These are phyloP conservation scores for Melanerpes formicivorus DNA, from an alignment of 2,113 vertebrate genomes.

Conservation along the genomic window DNA sequence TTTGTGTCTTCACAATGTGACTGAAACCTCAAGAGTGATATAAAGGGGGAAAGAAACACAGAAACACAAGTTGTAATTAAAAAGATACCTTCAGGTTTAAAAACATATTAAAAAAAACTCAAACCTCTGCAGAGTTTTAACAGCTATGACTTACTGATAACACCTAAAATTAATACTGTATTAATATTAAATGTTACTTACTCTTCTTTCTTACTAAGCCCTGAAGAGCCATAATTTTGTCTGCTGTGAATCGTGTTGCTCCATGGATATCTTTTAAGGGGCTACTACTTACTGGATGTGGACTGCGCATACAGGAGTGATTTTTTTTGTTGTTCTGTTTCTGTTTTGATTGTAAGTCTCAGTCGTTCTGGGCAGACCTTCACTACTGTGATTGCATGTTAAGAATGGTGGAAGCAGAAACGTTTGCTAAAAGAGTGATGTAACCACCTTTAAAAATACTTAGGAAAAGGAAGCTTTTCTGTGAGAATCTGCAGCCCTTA, in stretches of 20 bases:
- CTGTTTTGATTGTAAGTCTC: neutral
- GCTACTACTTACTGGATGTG: too few species aligned
- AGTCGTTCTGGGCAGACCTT: neutral
- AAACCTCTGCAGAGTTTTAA: neutral
- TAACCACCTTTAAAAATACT: neutral
- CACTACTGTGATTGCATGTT: neutral
- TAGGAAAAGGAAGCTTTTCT: neutral
- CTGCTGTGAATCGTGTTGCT: neutral
- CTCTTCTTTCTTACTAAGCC: neutral
- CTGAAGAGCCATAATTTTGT: neutral
- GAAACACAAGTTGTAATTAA: neutral
- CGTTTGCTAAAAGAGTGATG: neutral
- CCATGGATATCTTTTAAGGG: neutral
- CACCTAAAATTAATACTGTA: neutral
- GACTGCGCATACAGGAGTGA: neutral
- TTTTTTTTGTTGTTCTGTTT: neutral
- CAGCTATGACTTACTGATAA: neutral
- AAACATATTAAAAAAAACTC: neutral
- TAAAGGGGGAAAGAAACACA: neutral
- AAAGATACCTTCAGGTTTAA: neutral
- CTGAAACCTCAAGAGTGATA: neutral
- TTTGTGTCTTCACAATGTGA: neutral
- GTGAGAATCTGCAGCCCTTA: neutral
- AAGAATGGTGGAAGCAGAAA: neutral
- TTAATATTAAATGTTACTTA: neutral